These are phyloP conservation scores for Gobio occitaniae DNA, from an alignment of 2,797 vertebrate genomes.

Conservation along the genomic window DNA sequence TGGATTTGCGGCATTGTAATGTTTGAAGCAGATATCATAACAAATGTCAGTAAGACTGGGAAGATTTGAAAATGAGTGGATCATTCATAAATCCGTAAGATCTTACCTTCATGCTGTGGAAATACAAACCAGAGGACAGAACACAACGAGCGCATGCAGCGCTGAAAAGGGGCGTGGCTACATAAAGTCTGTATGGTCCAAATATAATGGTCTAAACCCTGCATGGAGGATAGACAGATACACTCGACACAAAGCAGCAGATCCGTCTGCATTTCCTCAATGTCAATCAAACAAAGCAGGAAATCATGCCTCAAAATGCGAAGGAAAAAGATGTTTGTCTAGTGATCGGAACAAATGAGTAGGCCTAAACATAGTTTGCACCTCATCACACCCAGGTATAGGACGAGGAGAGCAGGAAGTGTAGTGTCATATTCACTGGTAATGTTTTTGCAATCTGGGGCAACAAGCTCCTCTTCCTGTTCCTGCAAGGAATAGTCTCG, in stretches of 20 bases:
- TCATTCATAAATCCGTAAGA: neutral
- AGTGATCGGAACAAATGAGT: constrained; percentile 30
- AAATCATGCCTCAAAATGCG: constrained; percentile 2
- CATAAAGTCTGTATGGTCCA: neutral
- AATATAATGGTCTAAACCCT: neutral
- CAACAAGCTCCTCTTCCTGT: constrained; percentile 77
- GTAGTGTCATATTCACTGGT: constrained; percentile 65
- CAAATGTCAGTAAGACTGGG: too few species aligned
- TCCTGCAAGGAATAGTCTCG: constrained; percentile 67
- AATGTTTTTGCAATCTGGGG: constrained; percentile 71
- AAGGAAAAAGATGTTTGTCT: neutral
- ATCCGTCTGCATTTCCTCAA: neutral
- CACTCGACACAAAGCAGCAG: neutral
- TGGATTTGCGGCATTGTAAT: too few species aligned
- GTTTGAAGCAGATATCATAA: too few species aligned
- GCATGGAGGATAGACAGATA: neutral
- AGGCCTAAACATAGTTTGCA: constrained; percentile 1
- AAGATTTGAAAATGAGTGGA: too few species aligned
- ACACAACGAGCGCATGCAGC: neutral
- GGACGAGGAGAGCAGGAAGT: constrained; percentile 65
- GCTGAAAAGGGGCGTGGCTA: neutral
- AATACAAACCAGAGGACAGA: neutral
- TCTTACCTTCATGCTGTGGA: neutral
- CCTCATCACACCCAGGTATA: constrained; percentile 42
- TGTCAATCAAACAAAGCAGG: neutral